Evolutionary conservation across 37 sponge, comb jelly and placozoan genomes (phyloP).

Genomic region (Axinella damicornis): DNA sequence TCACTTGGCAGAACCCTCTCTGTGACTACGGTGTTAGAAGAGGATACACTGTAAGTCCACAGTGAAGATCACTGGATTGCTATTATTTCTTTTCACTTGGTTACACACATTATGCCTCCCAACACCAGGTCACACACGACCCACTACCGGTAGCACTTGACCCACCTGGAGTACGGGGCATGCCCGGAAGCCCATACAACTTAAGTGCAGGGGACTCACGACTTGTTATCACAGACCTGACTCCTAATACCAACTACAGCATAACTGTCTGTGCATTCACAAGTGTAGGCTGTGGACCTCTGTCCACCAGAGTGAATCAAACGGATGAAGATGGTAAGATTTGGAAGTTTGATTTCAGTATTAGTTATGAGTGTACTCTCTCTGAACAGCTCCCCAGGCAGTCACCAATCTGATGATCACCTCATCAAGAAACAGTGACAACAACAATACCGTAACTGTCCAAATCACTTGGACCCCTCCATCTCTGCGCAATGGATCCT

Average conservation of each 20-base stretch:
- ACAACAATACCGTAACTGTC: background rate
- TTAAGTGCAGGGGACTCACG: background rate
- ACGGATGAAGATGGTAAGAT: constrained; percentile 45
- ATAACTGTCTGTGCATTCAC: constrained; percentile 41
- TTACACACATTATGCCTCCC: background rate
- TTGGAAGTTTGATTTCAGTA: background rate
- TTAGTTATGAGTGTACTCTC: background rate
- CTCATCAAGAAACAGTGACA: background rate
- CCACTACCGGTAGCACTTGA: background rate
- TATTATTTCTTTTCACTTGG: background rate
- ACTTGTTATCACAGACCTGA: constrained; percentile 14
- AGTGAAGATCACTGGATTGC: background rate
- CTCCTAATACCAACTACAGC: constrained; percentile 32
- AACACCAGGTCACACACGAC: background rate
- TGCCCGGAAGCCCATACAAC: background rate
- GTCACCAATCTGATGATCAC: background rate
- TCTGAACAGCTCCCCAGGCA: constrained; percentile 30
- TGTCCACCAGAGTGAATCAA: background rate
- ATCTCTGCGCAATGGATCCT: constrained; percentile 42
- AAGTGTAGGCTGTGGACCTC: constrained; percentile 8
- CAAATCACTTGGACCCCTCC: constrained; percentile 31
- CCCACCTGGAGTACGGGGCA: background rate
- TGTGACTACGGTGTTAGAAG: constrained; percentile 43
- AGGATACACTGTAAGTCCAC: constrained; percentile 29
- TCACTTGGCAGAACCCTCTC: constrained; percentile 24